Conservation (phyloP, 2,888 invertebrate genomes). For the Mythimna lalbum region DNA sequence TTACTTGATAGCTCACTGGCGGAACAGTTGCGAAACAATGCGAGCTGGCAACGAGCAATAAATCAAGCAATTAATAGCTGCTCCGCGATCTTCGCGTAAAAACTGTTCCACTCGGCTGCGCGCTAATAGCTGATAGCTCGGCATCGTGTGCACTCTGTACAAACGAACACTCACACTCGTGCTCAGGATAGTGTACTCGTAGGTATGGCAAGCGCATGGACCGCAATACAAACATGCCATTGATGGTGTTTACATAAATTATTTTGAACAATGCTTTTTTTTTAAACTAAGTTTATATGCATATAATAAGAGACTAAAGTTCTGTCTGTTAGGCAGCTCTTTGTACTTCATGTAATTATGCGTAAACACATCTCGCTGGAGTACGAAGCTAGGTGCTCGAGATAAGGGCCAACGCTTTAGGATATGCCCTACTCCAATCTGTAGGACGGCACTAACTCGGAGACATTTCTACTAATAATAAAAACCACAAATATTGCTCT, state of each 20-base stretch:
- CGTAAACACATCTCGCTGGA: too few relatives aligned
- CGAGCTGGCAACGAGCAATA: slow-evolving; percentile 25
- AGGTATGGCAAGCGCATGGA: not conserved
- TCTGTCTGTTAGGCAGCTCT: too few relatives aligned
- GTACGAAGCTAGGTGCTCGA: too few relatives aligned
- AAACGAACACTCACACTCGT: not conserved
- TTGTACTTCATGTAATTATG: too few relatives aligned
- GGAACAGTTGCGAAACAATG: not conserved
- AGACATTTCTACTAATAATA: too few relatives aligned
- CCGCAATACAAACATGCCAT: not conserved
- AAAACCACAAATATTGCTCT: too few relatives aligned
- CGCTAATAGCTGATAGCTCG: slow-evolving; percentile 49
- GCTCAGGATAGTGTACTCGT: not conserved
- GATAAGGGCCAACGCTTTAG: too few relatives aligned
- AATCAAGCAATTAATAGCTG: slow-evolving; percentile 65
- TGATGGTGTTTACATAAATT: not conserved
- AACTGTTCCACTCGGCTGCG: slow-evolving; percentile 49
- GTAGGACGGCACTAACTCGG: too few relatives aligned
- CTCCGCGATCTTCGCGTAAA: slow-evolving; percentile 22
- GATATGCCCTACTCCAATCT: too few relatives aligned
- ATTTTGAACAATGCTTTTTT: not conserved
- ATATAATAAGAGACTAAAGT: too few relatives aligned
- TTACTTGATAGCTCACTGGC: not conserved
- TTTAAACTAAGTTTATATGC: too few relatives aligned
- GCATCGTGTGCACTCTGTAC: not conserved